These are phyloP conservation scores for Drosophila nigricruria DNA, from an alignment of 2,888 invertebrate species.

Conservation along the genomic window DNA sequence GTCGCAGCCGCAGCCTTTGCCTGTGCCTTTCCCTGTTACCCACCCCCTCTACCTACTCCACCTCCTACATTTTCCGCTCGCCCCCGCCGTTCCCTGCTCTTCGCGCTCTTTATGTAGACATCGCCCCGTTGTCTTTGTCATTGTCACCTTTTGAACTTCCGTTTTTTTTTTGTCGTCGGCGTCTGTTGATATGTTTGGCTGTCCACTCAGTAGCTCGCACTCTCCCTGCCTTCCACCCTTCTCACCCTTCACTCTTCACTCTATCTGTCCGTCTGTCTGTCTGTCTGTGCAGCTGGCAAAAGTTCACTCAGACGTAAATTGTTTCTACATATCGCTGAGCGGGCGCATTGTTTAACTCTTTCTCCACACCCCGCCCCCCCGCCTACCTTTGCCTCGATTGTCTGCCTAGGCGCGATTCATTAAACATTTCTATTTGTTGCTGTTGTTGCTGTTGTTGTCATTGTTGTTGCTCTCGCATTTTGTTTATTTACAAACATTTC, in stretches of 20 bases:
- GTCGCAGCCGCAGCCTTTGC: background rate
- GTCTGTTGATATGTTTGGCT: slow-evolving; percentile 57
- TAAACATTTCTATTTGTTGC: slow-evolving; percentile 76
- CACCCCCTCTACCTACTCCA: background rate
- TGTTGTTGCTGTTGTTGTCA: slow-evolving; percentile 29
- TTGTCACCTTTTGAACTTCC: slow-evolving; percentile 81
- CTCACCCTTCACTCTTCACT: background rate
- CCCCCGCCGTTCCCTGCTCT: background rate
- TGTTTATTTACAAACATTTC: slow-evolving; percentile 73
- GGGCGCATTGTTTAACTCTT: slow-evolving; percentile 54
- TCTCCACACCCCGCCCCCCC: background rate
- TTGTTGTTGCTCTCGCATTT: slow-evolving; percentile 49
- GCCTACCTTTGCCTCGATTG: slow-evolving; percentile 15
- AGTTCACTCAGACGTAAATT: slow-evolving; percentile 71
- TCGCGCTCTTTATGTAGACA: slow-evolving; percentile 8
- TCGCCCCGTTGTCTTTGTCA: slow-evolving; percentile 34
- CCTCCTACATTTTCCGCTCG: background rate
- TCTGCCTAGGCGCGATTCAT: slow-evolving; percentile 59
- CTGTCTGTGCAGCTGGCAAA: slow-evolving; percentile 40
- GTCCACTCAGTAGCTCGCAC: slow-evolving; percentile 26
- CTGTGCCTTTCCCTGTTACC: slow-evolving; percentile 2
- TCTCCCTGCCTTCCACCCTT: background rate
- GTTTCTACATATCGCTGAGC: slow-evolving; percentile 62
- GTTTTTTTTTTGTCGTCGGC: slow-evolving; percentile 53
- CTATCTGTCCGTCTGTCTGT: slow-evolving; percentile 8